Evolutionary conservation across 2,113 vertebrate genomes (phyloP), one percentile per base, ranked within the genome.

Genomic region (Podarcis muralis): DNA sequence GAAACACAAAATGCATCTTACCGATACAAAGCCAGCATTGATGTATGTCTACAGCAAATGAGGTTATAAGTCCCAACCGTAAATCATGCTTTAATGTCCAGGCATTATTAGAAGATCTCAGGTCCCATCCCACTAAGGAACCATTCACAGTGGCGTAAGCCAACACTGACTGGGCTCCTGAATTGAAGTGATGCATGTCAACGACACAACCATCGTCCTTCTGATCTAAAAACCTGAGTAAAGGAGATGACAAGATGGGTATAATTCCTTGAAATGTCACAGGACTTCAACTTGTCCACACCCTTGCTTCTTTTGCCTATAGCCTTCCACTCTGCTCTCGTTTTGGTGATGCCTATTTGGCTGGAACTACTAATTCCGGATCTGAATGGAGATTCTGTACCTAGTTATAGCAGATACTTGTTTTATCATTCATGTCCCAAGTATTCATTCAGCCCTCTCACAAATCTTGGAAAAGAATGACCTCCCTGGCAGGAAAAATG

Each of bases 11-110:
- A 68, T 65, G 0, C 66, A 3, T 13, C 97, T 96, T 93, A 99
- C 99, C 99, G 2, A 99, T 97, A 95, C 99, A 99, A 40, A 99
- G 97, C 99, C 99, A 99, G 96, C 99, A 99, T 6, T 99, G 99
- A 95, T 99, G 98, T 96, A 98, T 98, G 94, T 99, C 99, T 91
- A 99, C 98, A 66, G 97, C 98, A 94, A 99, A 99, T 25, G 98
- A 99, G 1, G 99, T 99, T 95, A 99, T 99, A 93, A 99, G 98
- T 18, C 99, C 99, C 0, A 98, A 97, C 32, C 98, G 98, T 75
- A 99, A 96, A 90, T 99, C 99, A 3, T 99, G 99, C 40, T 98
- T 98, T 2, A 99, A 94, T 0, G 97, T 98, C 99, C 99, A 99
- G 3, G 99, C 98, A 0, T 98, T 99, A 95, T 96, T 97, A 88